A percentile compares a stretch with the other conserved stretches of the same genome.
Evolutionary conservation across 1,140 invertebrate species (phyloP).

Genomic region (Fopius arisanus): DNA sequence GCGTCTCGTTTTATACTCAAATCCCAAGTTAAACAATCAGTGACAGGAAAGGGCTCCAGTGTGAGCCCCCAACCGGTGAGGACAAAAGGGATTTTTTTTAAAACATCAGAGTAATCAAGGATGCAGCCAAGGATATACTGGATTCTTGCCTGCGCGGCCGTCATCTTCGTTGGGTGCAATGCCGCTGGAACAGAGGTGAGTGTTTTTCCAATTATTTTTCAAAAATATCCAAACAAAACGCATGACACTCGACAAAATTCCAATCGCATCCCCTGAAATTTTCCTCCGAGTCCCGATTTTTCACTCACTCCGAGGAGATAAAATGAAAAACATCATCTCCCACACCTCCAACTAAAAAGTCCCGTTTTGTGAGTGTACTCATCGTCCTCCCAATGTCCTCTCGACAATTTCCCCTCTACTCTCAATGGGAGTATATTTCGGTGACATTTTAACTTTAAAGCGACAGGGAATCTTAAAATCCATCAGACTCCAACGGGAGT

Average conservation of each 20-base stretch:
- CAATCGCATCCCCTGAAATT: not conserved
- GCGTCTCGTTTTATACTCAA: not conserved
- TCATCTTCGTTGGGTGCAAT: slow-evolving; percentile 46
- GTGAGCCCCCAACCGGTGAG: slow-evolving; percentile 20
- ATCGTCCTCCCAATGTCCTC: not conserved
- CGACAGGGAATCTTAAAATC: not conserved
- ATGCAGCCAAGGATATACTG: slow-evolving; percentile 57
- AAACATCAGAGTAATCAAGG: slow-evolving; percentile 25
- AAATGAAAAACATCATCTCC: not conserved
- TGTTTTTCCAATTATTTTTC: not conserved
- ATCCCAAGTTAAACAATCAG: not conserved
- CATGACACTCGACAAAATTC: not conserved
- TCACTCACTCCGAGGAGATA: too few relatives aligned
- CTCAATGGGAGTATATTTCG: not conserved
- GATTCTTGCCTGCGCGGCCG: slow-evolving; percentile 47
- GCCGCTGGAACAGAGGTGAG: slow-evolving; percentile 54
- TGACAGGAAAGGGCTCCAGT: slow-evolving; percentile 24
- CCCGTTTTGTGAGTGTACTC: not conserved
- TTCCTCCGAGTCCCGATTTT: too few relatives aligned
- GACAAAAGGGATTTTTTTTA: slow-evolving; percentile 20
- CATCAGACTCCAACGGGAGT: not conserved
- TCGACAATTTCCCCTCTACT: not conserved
- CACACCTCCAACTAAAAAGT: not conserved
- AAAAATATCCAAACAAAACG: not conserved
- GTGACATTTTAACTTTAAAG: not conserved